phyloP scores from a whole-genome alignment of 2,797 vertebrate species.

The Fratercula arctica region DNA sequence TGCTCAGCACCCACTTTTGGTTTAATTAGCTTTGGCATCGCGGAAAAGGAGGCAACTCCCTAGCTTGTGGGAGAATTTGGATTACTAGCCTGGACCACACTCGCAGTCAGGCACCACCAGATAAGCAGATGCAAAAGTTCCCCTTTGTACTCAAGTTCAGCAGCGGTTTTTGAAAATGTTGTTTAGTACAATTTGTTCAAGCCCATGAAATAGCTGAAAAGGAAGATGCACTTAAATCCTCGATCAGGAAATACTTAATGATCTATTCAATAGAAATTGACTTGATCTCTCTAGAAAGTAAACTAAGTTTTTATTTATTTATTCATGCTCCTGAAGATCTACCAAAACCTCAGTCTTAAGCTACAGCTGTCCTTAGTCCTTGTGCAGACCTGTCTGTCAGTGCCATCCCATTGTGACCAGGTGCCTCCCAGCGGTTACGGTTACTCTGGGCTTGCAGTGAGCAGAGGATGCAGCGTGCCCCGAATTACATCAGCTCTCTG shows the following conservation, averaged over 20 bases:
- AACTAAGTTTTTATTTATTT: background rate
- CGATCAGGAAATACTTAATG: background rate
- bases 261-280: background rate
- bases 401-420: background rate
- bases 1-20: background rate
- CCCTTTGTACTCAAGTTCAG: background rate
- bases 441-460: background rate
- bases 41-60: background rate
- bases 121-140: background rate
- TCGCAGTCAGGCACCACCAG: background rate
- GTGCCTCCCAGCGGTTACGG: background rate
- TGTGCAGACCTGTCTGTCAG: background rate
- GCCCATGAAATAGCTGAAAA: background rate
- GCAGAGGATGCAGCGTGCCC: background rate
- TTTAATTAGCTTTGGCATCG: conserved; percentile 18
- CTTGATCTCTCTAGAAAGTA: background rate
- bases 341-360: background rate
- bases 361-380: background rate
- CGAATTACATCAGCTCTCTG: background rate
- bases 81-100: background rate
- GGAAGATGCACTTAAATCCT: background rate
- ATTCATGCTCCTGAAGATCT: background rate
- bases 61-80: background rate
- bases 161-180: background rate
- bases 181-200: background rate